phyloP scores from a whole-genome alignment of 1,140 invertebrate genomes.

The Zaprionus tsacasi region DNA sequence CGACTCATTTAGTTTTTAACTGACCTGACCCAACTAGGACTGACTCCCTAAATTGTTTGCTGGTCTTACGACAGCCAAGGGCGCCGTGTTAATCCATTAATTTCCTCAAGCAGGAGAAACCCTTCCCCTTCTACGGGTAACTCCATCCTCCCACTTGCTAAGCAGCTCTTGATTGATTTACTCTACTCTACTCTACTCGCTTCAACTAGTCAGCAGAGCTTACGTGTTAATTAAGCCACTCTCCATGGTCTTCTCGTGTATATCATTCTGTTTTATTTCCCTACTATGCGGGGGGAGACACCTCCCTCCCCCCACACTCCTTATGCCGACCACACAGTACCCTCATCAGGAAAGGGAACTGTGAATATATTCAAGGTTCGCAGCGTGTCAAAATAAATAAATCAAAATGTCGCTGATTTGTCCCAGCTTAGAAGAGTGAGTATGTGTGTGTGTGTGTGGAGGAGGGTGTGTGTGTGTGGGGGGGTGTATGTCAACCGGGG shows the following conservation, averaged over 20 bases:
- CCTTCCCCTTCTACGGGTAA: neutral
- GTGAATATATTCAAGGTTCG: slow-evolving; percentile 46
- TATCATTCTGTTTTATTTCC: slow-evolving; percentile 24
- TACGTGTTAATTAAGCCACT: slow-evolving; percentile 43
- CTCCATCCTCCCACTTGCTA: neutral
- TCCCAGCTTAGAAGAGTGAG: slow-evolving; percentile 12
- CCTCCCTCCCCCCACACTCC: too few species aligned
- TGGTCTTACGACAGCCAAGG: neutral
- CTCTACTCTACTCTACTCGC: slow-evolving; percentile 26
- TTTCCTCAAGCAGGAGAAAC: neutral
- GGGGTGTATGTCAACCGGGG: slow-evolving; percentile 4
- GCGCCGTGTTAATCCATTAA: neutral
- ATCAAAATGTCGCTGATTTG: slow-evolving; percentile 74
- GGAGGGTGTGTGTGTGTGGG: slow-evolving; percentile 2
- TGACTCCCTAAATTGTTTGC: neutral
- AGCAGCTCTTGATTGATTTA: slow-evolving; percentile 35
- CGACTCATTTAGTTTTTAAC: neutral
- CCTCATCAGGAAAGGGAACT: neutral
- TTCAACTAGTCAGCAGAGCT: slow-evolving; percentile 13
- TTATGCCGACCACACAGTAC: neutral
- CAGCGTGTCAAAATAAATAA: slow-evolving; percentile 70
- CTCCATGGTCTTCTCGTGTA: slow-evolving; percentile 1
- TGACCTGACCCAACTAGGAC: neutral
- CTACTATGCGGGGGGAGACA: neutral
- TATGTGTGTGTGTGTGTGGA: slow-evolving; percentile 3